phyloP scores from a whole-genome alignment of 2,797 vertebrate species.

The Neoniphon sammara region DNA sequence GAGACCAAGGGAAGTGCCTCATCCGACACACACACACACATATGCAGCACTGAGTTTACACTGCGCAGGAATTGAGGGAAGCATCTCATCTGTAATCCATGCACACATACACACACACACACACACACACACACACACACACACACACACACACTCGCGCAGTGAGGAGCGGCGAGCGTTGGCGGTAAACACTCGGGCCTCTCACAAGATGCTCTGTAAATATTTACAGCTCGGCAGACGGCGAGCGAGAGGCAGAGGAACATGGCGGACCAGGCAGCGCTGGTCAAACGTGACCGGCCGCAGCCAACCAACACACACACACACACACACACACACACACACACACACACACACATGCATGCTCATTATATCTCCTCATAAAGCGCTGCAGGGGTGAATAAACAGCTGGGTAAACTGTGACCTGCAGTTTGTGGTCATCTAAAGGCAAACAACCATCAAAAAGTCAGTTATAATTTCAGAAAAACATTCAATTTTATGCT shows the following conservation, averaged over 20 bases:
- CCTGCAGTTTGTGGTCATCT: too few relatives aligned
- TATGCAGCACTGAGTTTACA: slow-evolving; percentile 45
- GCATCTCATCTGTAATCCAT: slow-evolving; percentile 45
- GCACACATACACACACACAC: too few relatives aligned
- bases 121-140: slow-evolving; percentile 23
- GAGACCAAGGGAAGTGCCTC: slow-evolving; percentile 70
- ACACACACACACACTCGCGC: slow-evolving; percentile 27
- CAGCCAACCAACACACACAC: slow-evolving; percentile 19
- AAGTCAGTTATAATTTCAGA: too few relatives aligned
- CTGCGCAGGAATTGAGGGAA: slow-evolving; percentile 43
- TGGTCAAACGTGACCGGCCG: slow-evolving; percentile 42
- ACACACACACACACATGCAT: not conserved
- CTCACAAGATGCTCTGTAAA: slow-evolving; percentile 79
- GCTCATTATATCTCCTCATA: too few relatives aligned
- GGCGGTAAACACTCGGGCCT: slow-evolving; percentile 78
- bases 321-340: not conserved
- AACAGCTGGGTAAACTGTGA: too few relatives aligned
- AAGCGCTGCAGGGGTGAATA: too few relatives aligned
- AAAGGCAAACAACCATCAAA: too few relatives aligned
- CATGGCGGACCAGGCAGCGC: slow-evolving; percentile 36
- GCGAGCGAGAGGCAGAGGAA: slow-evolving; percentile 48
- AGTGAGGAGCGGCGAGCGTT: slow-evolving; percentile 54
- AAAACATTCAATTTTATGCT: too few relatives aligned
- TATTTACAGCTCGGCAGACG: slow-evolving; percentile 77
- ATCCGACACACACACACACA: slow-evolving; percentile 57